Evolutionary conservation across 2,113 vertebrate species (phyloP).

Genomic region (Epinephelus cyanopodus): DNA sequence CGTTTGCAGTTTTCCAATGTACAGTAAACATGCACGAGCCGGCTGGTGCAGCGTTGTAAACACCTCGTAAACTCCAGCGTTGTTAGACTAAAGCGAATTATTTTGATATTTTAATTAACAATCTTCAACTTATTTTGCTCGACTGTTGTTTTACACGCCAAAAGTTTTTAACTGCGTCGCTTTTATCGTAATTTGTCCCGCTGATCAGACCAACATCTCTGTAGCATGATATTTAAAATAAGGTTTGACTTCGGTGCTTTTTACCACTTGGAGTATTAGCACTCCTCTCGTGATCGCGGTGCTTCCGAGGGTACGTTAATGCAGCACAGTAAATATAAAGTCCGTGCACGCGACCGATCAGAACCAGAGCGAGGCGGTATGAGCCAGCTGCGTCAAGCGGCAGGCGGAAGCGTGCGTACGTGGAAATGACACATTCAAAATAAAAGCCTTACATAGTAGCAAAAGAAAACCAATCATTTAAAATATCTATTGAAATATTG

Average conservation of each 20-base stretch:
- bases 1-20: too few relatives aligned
- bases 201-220: not conserved
- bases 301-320: not conserved
- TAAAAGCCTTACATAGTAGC: slow-evolving; percentile 3
- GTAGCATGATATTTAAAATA: rapidly evolving
- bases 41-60: not conserved
- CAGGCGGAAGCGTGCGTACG: rapidly evolving
- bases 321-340: not conserved
- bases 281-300: rapidly evolving
- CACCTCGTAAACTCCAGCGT: not conserved
- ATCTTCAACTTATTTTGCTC: not conserved
- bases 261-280: not conserved
- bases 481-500: too few relatives aligned
- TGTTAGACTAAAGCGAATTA: too few relatives aligned
- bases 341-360: slow-evolving; percentile 31
- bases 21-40: not conserved
- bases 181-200: not conserved
- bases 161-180: not conserved
- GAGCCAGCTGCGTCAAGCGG: slow-evolving; percentile 35
- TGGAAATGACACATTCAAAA: not conserved
- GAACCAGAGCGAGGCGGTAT: slow-evolving; percentile 79
- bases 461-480: not conserved
- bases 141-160: too few relatives aligned
- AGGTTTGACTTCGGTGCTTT: rapidly evolving
- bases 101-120: too few relatives aligned